Evolutionary conservation across 2,113 vertebrate species (phyloP).

Genomic region (Otocyon megalotis): DNA sequence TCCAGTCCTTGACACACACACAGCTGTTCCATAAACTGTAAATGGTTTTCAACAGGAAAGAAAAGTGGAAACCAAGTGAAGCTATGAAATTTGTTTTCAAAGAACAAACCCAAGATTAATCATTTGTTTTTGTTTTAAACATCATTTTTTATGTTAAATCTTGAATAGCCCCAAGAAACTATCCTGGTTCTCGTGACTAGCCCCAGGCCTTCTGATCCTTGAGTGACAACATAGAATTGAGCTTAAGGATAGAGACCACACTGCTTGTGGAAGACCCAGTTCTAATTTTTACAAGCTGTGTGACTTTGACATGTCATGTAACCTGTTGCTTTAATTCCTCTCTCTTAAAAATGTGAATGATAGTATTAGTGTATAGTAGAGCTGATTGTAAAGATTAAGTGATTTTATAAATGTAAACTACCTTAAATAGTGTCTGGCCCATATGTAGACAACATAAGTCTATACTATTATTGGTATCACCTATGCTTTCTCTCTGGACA

Average conservation of each 20-base stretch:
- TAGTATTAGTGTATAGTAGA: background rate
- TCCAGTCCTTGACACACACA: background rate
- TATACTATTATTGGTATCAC: background rate
- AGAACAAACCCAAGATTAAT: background rate
- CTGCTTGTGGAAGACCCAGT: background rate
- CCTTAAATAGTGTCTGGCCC: background rate
- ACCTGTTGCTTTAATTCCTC: background rate
- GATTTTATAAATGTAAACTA: background rate
- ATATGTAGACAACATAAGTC: background rate
- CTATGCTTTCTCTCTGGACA: background rate
- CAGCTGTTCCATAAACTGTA: background rate
- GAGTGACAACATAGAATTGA: fast-evolving
- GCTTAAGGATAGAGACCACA: too few species aligned
- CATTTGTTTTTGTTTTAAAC: background rate
- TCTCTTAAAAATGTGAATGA: background rate
- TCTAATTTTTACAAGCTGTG: background rate
- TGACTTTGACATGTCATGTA: background rate
- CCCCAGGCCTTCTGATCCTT: background rate
- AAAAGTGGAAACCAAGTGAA: background rate
- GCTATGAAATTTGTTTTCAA: background rate
- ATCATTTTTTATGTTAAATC: background rate
- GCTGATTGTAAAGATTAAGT: background rate
- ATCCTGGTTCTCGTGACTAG: background rate
- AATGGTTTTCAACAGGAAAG: background rate
- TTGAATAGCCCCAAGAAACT: background rate